Conservation (phyloP, 2,888 invertebrate species). For the Halocaridina rubra region DNA sequence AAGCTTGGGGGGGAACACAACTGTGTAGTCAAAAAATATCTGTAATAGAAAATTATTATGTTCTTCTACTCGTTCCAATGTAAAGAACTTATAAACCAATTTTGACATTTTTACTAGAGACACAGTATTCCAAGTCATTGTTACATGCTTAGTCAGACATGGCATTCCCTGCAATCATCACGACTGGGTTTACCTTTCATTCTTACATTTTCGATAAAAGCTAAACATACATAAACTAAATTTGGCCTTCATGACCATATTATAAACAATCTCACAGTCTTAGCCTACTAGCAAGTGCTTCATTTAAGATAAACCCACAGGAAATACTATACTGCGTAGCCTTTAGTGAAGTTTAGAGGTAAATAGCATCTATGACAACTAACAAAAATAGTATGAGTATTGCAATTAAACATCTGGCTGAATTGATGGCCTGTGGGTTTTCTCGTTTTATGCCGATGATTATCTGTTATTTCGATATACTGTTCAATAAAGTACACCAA, state of each 20-base stretch:
- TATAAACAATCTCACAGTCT: slow-evolving; percentile 60
- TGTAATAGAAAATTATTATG: too few species aligned
- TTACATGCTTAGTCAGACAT: slow-evolving; percentile 52
- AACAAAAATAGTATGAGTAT: slow-evolving; percentile 59
- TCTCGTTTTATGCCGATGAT: slow-evolving; percentile 41
- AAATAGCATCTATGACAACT: slow-evolving; percentile 56
- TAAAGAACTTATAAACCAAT: too few species aligned
- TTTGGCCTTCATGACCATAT: slow-evolving; percentile 38
- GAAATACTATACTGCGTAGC: slow-evolving; percentile 59
- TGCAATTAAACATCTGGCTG: slow-evolving; percentile 58
- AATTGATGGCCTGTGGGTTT: slow-evolving; percentile 55
- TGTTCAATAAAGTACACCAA: slow-evolving; percentile 25
- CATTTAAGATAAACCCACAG: slow-evolving; percentile 56
- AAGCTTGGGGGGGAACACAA: too few species aligned
- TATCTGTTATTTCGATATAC: slow-evolving; percentile 33
- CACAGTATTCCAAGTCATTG: too few species aligned
- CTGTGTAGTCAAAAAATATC: too few species aligned
- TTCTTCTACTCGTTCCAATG: too few species aligned
- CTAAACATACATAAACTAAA: slow-evolving; percentile 59
- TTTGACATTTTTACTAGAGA: too few species aligned
- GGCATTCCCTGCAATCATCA: slow-evolving; percentile 47
- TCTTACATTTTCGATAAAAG: slow-evolving; percentile 45
- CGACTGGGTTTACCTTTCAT: slow-evolving; percentile 43
- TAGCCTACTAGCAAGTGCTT: slow-evolving; percentile 60
- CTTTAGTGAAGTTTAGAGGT: slow-evolving; percentile 49